These are phyloP conservation scores for Plutomurus gul DNA, from an alignment of 1,140 invertebrate species.

Conservation along the genomic window DNA sequence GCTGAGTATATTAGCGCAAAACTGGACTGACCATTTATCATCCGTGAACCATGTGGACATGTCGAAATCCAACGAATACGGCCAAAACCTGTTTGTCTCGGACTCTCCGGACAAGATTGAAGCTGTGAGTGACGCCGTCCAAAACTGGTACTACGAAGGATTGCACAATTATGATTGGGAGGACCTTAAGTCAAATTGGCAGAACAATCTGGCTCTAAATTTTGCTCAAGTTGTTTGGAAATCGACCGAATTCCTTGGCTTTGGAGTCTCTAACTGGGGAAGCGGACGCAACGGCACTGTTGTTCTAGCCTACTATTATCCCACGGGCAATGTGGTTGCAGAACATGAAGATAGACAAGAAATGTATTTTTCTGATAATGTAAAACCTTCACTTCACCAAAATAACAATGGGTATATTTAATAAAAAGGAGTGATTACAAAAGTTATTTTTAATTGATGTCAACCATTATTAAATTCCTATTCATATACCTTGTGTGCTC, in stretches of 20 bases:
- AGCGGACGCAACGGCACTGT: neutral
- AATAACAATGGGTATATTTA: too few species aligned
- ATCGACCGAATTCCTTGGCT: conserved; percentile 1
- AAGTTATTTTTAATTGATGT: too few species aligned
- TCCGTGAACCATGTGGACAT: neutral
- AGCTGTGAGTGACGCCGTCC: conserved; percentile 15
- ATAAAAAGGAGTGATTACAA: too few species aligned
- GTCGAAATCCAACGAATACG: neutral
- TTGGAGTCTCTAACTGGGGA: conserved; percentile 12
- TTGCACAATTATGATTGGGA: neutral
- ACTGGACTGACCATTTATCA: neutral
- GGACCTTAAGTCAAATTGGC: neutral
- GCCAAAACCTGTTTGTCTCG: conserved; percentile 5
- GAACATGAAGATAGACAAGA: neutral
- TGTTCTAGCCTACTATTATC: conserved; percentile 34
- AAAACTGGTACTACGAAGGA: conserved; percentile 36
- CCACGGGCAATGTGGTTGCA: conserved; percentile 21
- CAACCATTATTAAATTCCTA: too few species aligned
- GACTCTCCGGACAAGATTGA: neutral
- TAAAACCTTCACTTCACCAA: too few species aligned
- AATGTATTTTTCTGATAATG: too few species aligned
- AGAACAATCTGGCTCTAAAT: conserved; percentile 5
- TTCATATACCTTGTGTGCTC: too few species aligned
- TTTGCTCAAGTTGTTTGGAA: conserved; percentile 42
- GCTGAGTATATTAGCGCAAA: neutral